Percentiles rank a stretch among this genome's conserved stretches.
Evolutionary conservation across 2,113 vertebrate species (phyloP).

Genomic region (Tragelaphus buxtoni): DNA sequence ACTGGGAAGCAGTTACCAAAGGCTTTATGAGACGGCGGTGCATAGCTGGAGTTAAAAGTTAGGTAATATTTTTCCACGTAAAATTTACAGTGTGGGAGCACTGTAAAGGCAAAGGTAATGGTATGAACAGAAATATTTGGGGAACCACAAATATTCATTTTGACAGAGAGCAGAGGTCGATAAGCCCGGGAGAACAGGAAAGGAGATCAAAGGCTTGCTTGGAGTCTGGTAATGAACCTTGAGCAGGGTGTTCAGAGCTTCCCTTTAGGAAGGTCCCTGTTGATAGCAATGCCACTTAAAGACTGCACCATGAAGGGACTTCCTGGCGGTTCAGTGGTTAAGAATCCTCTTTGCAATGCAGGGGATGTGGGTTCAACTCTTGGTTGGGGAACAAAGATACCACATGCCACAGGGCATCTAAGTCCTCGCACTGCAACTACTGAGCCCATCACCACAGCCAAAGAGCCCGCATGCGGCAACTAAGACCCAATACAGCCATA

Average conservation of each 20-base stretch:
- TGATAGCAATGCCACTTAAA: not conserved
- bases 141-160: not conserved
- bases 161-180: not conserved
- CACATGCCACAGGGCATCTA: not conserved
- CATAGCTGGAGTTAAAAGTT: not conserved
- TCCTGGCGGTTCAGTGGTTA: not conserved
- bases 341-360: not conserved
- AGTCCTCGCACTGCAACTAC: not conserved
- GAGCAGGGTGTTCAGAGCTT: not conserved
- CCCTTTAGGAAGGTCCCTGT: not conserved
- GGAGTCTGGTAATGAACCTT: not conserved
- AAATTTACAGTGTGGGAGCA: not conserved
- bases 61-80: not conserved
- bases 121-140: not conserved
- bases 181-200: not conserved
- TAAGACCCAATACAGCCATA: not conserved
- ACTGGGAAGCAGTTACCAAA: not conserved
- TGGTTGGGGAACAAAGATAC: not conserved
- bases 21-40: not conserved
- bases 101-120: not conserved
- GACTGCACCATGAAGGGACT: not conserved
- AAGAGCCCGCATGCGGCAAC: not conserved
- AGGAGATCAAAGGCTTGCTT: not conserved
- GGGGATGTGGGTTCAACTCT: not conserved
- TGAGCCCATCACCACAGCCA: not conserved